Evolutionary conservation across 2,888 invertebrate species (phyloP), one percentile per base, ranked within the genome.

Genomic region (Cistogaster globosa): DNA sequence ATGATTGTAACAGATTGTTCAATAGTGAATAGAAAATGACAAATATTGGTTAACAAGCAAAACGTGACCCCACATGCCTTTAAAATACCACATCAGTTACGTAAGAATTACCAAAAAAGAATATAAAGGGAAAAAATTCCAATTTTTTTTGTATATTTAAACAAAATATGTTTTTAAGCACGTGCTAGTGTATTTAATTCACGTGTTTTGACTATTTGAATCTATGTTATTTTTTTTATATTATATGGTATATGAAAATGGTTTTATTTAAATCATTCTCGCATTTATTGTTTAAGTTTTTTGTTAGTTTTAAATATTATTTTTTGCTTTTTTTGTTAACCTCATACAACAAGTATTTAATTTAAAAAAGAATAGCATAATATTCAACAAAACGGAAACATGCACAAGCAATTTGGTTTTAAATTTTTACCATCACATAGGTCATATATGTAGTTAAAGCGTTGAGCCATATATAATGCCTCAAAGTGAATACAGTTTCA

Each of bases 11-110:
- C n/a, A 51, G 51, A 38, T 45, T 14, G 26, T 26, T 26, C 4
- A 26, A 26, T 26, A 26, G 4, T 1, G 26, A 26, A n/a, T n/a
- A n/a, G n/a, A 1, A 26, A 26, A 26, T 26, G 67, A 58, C 67
- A 60, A 75, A 75, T 85, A 69, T 67, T 82, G 82, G 81, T 74
- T 75, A 60, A 85, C 85, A 82, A 85, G 85, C 71, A 82, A 75
- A 85, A 82, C 85, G 85, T 85, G 85, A 85, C 85, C 85, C 82
- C 78, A 85, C 82, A 82, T 78, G 75, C 82, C 82, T 78, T 85
- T 85, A 75, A 82, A 26, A 71, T 75, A 69, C 78, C 82, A 85
- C 85, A 82, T 79, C 69, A 85, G 4, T 26, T 26, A n/a, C 74
- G 78, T 22, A 67, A 75, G 26, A 26, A 84, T 57, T 74, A 65